phyloP scores from a whole-genome alignment of 2,888 invertebrate species.

The Teinopalpus imperialis region DNA sequence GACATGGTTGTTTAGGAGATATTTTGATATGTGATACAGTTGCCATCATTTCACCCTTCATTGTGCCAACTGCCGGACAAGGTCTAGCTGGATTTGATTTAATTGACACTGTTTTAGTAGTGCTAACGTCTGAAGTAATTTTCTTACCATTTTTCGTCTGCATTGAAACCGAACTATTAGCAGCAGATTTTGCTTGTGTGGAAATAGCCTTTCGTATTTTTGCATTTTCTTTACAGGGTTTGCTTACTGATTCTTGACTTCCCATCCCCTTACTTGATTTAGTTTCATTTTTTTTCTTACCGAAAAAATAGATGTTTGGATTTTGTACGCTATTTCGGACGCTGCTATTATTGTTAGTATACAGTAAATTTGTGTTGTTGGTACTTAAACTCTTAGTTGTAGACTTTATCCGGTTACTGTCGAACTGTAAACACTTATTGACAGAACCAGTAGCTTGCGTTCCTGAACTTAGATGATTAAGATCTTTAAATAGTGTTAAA shows the following conservation, averaged over 20 bases:
- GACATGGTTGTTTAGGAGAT: slow-evolving; percentile 57
- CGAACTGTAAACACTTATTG: slow-evolving; percentile 70
- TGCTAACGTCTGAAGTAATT: slow-evolving; percentile 38
- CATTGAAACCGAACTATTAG: slow-evolving; percentile 29
- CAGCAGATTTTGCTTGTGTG: slow-evolving; percentile 8
- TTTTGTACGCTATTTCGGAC: slow-evolving; percentile 32
- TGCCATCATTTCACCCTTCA: slow-evolving; percentile 55
- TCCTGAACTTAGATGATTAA: slow-evolving; percentile 43
- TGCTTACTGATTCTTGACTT: slow-evolving; percentile 36
- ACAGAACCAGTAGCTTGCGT: slow-evolving; percentile 72
- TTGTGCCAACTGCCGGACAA: slow-evolving; percentile 41
- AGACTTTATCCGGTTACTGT: slow-evolving; percentile 23
- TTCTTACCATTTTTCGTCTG: slow-evolving; percentile 42
- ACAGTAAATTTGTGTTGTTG: slow-evolving; percentile 28
- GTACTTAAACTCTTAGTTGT: neutral
- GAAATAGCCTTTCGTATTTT: slow-evolving; percentile 24
- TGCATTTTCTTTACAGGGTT: slow-evolving; percentile 33
- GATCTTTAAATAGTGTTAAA: slow-evolving; percentile 55
- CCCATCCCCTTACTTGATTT: slow-evolving; percentile 54
- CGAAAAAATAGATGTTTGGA: slow-evolving; percentile 61
- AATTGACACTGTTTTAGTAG: slow-evolving; percentile 51
- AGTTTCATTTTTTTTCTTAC: slow-evolving; percentile 44
- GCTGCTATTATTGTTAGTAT: slow-evolving; percentile 28
- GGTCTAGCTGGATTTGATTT: slow-evolving; percentile 42
- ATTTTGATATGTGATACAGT: slow-evolving; percentile 67